Base-by-base conservation (phyloP, 2,113 vertebrate genomes). In the Eptesicus fuscus region DNA sequence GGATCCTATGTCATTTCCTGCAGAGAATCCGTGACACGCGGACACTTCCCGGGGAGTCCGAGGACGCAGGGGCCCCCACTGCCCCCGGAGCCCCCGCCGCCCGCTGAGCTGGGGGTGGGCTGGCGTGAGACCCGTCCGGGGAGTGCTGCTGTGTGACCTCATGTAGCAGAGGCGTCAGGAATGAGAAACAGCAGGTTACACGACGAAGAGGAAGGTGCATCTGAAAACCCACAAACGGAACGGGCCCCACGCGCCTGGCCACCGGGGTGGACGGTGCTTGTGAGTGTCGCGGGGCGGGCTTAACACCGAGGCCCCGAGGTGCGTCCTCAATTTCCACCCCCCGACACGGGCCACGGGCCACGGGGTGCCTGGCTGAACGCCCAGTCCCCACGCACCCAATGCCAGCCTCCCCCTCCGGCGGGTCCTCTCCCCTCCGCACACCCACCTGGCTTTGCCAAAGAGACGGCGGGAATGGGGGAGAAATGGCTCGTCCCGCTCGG, bases 1-100 rank as follows among this genome's bases (percentile, higher is more conserved):
- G 14, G 8, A 1, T 25, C 9, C 18, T 4, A 1, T 0, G 37
- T 12, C 42, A 4, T 7, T 28, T 30, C 56, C 51, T 14, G 0
- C 18, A 35, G 59, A 47, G 35, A 59, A 14, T 13, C 7, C 2
- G 18, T 35, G 44, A 32, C 30, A 18, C 7, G 1, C 2, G 23
- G 6, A 4, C 3, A 12, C 40, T 22, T 32, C 76, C 9, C 1
- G n/a, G 40, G 65, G 7, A 23, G 16, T 17, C 28, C 1, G 37
- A 63, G 4, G 79, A 61, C 40, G 13, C 16, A 0, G 5, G 10
- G 37, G 9, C 13, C 40, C 49, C 11, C 4, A 13, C 7, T 14
- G 22, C 1, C 7, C 5, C 37, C 5, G 8, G 37, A 25, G 9
- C 28, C 37, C 47, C 7, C 7, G 12, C 37, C 12, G 6, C 35